Percentiles rank a stretch among this genome's conserved stretches.
Evolutionary conservation across 2,888 invertebrate genomes (phyloP).

Genomic region (Yponomeuta plumbellus): DNA sequence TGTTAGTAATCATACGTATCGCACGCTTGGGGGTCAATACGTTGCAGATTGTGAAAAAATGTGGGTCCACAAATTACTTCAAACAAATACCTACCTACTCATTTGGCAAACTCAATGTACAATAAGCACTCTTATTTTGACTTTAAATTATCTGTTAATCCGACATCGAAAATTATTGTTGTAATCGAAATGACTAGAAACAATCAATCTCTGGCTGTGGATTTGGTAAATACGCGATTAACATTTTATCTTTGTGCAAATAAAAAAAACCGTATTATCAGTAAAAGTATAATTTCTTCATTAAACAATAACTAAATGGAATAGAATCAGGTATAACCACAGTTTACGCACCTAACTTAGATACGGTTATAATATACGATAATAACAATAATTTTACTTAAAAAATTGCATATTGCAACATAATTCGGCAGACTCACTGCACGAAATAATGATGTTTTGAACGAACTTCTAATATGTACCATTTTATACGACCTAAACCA

Average conservation of each 20-base stretch:
- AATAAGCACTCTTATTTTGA: too few species aligned
- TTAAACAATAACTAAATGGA: constrained; percentile 25
- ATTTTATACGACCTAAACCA: not conserved
- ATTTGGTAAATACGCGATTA: not conserved
- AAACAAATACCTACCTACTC: too few species aligned
- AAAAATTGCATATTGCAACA: not conserved
- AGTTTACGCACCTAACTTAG: constrained; percentile 15
- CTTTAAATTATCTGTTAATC: not conserved
- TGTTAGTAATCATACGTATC: too few species aligned
- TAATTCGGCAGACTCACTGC: not conserved
- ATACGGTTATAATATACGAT: not conserved
- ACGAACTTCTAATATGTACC: not conserved
- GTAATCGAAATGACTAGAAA: not conserved
- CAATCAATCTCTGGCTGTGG: not conserved
- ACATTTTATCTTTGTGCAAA: not conserved
- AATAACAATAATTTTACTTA: not conserved
- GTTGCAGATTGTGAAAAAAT: too few species aligned
- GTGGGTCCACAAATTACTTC: too few species aligned
- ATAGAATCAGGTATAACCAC: constrained; percentile 24
- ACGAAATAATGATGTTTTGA: not conserved
- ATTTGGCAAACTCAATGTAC: too few species aligned
- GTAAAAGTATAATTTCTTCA: constrained; percentile 24
- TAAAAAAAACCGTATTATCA: constrained; percentile 7
- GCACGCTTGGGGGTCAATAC: too few species aligned
- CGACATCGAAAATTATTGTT: not conserved